These are phyloP conservation scores for Sardina pilchardus DNA, from an alignment of 2,113 vertebrate species.

Conservation along the genomic window DNA sequence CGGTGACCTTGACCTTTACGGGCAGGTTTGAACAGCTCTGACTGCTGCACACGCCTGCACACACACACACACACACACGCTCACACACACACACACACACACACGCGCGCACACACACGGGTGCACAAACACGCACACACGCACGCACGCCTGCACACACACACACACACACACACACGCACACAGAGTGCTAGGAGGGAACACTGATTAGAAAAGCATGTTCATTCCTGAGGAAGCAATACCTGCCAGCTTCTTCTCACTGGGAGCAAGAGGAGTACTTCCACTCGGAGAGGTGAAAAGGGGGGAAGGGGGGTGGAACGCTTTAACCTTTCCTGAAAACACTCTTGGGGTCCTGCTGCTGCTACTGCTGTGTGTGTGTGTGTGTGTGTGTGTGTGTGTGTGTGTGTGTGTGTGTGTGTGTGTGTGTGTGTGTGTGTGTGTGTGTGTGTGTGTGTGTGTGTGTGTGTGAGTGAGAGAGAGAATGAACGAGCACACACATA, in stretches of 20 bases:
- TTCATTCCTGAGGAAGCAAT: conserved; percentile 27
- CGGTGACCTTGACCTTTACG: neutral
- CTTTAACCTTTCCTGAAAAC: neutral
- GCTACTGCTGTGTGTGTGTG: neutral
- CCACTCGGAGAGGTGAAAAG: neutral
- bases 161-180: neutral
- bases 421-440: too few relatives aligned
- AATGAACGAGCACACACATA: conserved; percentile 15
- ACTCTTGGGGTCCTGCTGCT: neutral
- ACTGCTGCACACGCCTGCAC: neutral
- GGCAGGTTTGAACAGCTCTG: neutral
- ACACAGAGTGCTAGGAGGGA: neutral
- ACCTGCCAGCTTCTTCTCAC: conserved; percentile 21
- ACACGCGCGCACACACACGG: neutral
- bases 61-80: neutral
- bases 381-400: conserved; percentile 32
- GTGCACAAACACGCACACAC: too few relatives aligned
- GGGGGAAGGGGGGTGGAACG: neutral
- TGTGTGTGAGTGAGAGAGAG: too few relatives aligned
- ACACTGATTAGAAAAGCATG: neutral
- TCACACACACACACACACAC: neutral
- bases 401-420: too few relatives aligned
- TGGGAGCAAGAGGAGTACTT: neutral
- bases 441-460: too few relatives aligned
- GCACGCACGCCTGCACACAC: too few relatives aligned